Percentiles rank a stretch among this genome's conserved stretches.
Evolutionary conservation across 64 coral and sea anemone genomes (phyloP).

Genomic region (Dendrophyllia cribrosa): DNA sequence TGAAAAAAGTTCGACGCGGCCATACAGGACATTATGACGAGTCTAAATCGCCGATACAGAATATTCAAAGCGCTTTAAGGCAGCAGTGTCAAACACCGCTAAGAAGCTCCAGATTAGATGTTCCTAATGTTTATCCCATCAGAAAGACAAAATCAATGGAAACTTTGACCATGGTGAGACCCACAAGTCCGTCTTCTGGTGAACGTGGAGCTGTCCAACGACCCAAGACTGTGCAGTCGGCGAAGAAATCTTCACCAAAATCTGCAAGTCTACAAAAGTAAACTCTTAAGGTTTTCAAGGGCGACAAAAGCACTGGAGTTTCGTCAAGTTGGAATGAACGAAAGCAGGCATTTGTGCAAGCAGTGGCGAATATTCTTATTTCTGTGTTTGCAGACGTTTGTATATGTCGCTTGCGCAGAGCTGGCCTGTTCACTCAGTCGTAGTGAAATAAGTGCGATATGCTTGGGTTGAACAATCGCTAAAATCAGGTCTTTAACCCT

Average conservation of each 20-base stretch:
- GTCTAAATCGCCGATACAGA: slow-evolving; percentile 75
- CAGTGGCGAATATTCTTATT: no score
- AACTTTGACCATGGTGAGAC: background rate
- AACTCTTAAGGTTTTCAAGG: background rate
- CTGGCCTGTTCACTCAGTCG: no score
- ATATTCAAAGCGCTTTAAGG: slow-evolving; percentile 69
- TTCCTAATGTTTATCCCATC: slow-evolving; percentile 11
- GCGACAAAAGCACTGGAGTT: no score
- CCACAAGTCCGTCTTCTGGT: background rate
- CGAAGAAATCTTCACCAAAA: background rate
- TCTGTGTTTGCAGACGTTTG: no score
- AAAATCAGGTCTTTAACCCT: no score
- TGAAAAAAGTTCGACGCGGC: slow-evolving; percentile 52
- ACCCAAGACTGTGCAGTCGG: background rate
- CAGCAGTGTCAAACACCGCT: slow-evolving; percentile 41
- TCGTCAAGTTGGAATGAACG: no score
- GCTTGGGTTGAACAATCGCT: no score
- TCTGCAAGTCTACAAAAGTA: background rate
- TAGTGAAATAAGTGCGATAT: no score
- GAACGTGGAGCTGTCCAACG: background rate
- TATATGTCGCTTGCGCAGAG: no score
- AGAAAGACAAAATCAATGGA: slow-evolving; percentile 73
- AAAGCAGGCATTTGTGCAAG: no score
- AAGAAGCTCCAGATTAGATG: slow-evolving; percentile 44
- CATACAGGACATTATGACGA: slow-evolving; percentile 78